Evolutionary conservation across 2,888 invertebrate species (phyloP).

Genomic region (Tinea semifulvella): DNA sequence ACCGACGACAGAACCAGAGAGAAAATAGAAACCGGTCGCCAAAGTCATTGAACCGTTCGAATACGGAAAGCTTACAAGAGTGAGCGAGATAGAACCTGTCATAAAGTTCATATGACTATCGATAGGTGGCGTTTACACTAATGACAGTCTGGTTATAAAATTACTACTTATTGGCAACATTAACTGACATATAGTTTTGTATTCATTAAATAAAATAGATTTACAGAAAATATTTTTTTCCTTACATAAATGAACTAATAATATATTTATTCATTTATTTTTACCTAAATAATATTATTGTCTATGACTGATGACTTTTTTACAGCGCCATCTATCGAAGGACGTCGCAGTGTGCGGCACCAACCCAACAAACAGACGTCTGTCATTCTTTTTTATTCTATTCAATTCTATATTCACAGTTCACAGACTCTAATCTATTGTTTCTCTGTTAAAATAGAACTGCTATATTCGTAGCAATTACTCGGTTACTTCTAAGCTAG

Average conservation of each 20-base stretch:
- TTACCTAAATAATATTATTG: conserved; percentile 20
- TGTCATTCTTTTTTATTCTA: conserved; percentile 43
- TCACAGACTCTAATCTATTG: conserved; percentile 22
- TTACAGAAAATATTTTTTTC: too few species aligned
- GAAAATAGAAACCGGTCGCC: conserved; percentile 65
- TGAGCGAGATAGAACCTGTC: conserved; percentile 42
- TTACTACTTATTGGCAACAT: not conserved
- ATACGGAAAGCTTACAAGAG: conserved; percentile 41
- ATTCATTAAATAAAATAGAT: too few species aligned
- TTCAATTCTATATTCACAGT: too few species aligned
- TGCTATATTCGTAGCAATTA: conserved; percentile 35
- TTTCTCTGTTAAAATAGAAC: conserved; percentile 41
- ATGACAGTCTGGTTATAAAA: not conserved
- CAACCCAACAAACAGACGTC: conserved; percentile 39
- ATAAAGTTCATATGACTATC: not conserved
- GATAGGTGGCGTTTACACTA: not conserved
- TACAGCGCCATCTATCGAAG: conserved; percentile 43
- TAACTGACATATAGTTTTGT: too few species aligned
- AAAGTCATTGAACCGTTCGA: conserved; percentile 65
- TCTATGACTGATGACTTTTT: conserved; percentile 32
- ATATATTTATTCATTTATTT: too few species aligned
- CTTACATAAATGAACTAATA: too few species aligned
- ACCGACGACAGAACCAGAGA: conserved; percentile 63
- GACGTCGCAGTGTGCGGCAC: conserved; percentile 19
- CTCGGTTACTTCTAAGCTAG: not conserved